Evolutionary conservation across 2,888 invertebrate species (phyloP), one percentile per base, ranked within the genome.

Genomic region (Dynastes tityus): DNA sequence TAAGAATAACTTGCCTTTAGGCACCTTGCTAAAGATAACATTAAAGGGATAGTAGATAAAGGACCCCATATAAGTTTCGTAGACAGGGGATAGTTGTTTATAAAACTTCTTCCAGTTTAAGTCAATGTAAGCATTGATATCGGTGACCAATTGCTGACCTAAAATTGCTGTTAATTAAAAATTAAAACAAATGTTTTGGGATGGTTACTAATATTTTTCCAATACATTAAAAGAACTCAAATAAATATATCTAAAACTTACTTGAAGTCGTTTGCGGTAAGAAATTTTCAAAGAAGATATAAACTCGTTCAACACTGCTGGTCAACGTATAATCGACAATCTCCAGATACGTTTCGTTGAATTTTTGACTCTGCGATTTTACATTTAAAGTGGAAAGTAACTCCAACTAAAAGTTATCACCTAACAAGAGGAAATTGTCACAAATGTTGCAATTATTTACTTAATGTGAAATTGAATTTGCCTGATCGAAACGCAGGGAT

Each of bases 21-120:
- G 73, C 55, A 78, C 64, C 27, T 79, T 80, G 11, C 29, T 22
- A 4, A 64, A 11, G 8, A 37, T 45, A 8, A 45, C 32, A 2
- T 8, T 5, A 5, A 64, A 32, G 9, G 32, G 29, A n/a, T 1
- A 1, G 5, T 29, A n/a, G n/a, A 64, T 29, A n/a, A 64, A 29
- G 22, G 11, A 11, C 9, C 32, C 78, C 79, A 73, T 13, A 32
- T 73, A 73, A n/a, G 29, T 29, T 6, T 37, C 32, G 3, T 53
- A 53, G 29, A 53, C 9, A 13, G 53, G 55, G 6, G 55, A n/a
- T 32, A 65, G 2, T n/a, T 64, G 32, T 2, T 1, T 13, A 5
- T 29, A 29, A 2, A 64, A 37, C 3, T 0, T n/a, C 37, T 64
- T 29, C 64, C 64, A 64, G 13, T 64, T 64, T n/a, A 11, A 11